Evolutionary conservation across 2,888 invertebrate species (phyloP).

Genomic region (Lissocephala sabroskyi): DNA sequence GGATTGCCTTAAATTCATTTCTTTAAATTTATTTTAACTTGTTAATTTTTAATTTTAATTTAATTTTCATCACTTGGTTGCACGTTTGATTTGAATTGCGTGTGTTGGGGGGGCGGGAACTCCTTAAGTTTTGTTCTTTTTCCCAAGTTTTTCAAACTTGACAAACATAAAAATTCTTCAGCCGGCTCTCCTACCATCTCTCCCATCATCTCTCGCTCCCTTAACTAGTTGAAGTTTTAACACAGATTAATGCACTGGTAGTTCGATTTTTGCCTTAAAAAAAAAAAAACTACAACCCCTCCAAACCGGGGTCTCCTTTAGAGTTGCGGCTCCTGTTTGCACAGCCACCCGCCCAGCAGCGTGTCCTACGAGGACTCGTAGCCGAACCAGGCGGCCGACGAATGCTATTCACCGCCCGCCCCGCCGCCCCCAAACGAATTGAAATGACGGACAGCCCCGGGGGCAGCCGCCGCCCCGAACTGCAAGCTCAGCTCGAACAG

Average conservation of each 20-base stretch:
- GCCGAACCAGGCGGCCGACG: constrained; percentile 70
- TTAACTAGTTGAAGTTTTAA: constrained; percentile 47
- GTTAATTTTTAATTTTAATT: constrained; percentile 12
- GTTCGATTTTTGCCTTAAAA: constrained; percentile 2
- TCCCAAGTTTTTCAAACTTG: constrained; percentile 15
- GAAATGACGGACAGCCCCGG: constrained; percentile 71
- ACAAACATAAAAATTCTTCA: constrained; percentile 20
- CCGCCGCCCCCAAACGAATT: constrained; percentile 71
- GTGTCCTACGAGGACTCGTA: constrained; percentile 67
- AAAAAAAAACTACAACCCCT: constrained; percentile 19
- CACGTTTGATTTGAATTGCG: constrained; percentile 69
- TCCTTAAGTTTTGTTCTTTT: constrained; percentile 20
- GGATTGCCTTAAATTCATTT: no score
- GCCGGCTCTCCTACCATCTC: neutral
- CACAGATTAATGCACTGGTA: constrained; percentile 71
- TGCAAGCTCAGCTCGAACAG: constrained; percentile 73
- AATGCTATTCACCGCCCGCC: constrained; percentile 71
- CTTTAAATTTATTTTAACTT: constrained; percentile 30
- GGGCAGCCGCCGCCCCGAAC: constrained; percentile 71
- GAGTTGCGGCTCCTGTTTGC: constrained; percentile 36
- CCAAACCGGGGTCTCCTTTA: constrained; percentile 4
- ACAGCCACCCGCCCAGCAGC: constrained; percentile 48
- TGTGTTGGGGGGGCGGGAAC: no score
- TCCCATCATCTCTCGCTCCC: constrained; percentile 13
- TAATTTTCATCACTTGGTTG: constrained; percentile 70